Conservation (phyloP, 2,797 vertebrate genomes). For the Podarcis siculus region DNA sequence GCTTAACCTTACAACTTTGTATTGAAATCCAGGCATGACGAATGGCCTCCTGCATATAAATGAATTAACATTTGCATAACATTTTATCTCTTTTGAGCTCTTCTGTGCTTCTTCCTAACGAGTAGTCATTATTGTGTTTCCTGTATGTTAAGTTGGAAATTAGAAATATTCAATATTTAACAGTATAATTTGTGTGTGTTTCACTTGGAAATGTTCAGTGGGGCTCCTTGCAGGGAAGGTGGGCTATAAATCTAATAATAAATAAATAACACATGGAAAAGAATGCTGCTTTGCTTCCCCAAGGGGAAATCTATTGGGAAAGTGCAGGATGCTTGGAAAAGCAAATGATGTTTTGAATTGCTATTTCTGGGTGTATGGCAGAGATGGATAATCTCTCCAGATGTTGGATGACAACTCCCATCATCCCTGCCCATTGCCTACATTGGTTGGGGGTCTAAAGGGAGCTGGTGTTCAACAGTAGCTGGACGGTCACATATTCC, state of each 20-base stretch:
- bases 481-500: not conserved
- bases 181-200: not conserved
- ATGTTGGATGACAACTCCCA: not conserved
- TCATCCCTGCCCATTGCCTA: not conserved
- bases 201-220: not conserved
- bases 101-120: not conserved
- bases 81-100: slow-evolving; percentile 44
- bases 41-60: slow-evolving; percentile 23
- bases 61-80: slow-evolving; percentile 30
- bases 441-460: too few species aligned
- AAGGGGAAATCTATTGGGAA: not conserved
- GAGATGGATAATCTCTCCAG: not conserved
- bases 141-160: not conserved
- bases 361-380: not conserved
- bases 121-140: not conserved
- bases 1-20: slow-evolving; percentile 20
- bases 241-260: too few species aligned
- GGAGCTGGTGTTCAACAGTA: too few species aligned
- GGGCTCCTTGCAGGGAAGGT: too few species aligned
- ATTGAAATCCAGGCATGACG: slow-evolving; percentile 30
- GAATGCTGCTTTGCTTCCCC: too few species aligned
- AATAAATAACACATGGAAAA: too few species aligned
- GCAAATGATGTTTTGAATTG: not conserved
- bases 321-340: not conserved
- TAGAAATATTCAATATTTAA: not conserved